Conservation (phyloP, 2,888 invertebrate genomes). For the Amaurobius ferox region DNA sequence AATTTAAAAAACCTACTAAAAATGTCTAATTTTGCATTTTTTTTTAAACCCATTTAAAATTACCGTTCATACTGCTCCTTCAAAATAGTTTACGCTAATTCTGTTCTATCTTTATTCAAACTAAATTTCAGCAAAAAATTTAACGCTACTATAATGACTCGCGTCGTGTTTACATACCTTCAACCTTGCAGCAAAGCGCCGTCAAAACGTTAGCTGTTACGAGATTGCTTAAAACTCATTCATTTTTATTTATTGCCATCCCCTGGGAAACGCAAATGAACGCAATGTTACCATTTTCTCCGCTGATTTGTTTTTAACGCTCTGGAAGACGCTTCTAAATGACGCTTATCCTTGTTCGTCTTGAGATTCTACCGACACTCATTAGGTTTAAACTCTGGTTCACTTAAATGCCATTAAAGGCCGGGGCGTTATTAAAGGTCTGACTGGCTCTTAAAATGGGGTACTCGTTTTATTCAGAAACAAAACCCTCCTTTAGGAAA, state of each 20-base stretch:
- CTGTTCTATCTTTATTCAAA: too few species aligned
- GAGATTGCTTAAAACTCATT: neutral
- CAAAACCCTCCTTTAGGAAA: neutral
- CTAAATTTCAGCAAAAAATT: too few species aligned
- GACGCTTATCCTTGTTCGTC: slow-evolving; percentile 2
- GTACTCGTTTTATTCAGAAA: neutral
- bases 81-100: too few species aligned
- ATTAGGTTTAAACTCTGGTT: slow-evolving; percentile 41
- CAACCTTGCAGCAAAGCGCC: neutral
- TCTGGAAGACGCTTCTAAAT: neutral
- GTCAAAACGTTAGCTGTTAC: neutral
- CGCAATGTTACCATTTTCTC: neutral
- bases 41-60: too few species aligned
- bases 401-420: slow-evolving; percentile 59
- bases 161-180: slow-evolving; percentile 6
- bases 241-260: slow-evolving; percentile 9
- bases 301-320: slow-evolving; percentile 14
- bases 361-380: slow-evolving; percentile 34
- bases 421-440: slow-evolving; percentile 16
- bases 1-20: too few species aligned
- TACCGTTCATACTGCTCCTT: too few species aligned
- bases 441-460: neutral
- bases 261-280: slow-evolving; percentile 2
- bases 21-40: too few species aligned
- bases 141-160: neutral